A percentile compares a stretch with the other conserved stretches of the same genome.
phyloP scores from a whole-genome alignment of 2,888 invertebrate genomes.

The Clanis bilineata region DNA sequence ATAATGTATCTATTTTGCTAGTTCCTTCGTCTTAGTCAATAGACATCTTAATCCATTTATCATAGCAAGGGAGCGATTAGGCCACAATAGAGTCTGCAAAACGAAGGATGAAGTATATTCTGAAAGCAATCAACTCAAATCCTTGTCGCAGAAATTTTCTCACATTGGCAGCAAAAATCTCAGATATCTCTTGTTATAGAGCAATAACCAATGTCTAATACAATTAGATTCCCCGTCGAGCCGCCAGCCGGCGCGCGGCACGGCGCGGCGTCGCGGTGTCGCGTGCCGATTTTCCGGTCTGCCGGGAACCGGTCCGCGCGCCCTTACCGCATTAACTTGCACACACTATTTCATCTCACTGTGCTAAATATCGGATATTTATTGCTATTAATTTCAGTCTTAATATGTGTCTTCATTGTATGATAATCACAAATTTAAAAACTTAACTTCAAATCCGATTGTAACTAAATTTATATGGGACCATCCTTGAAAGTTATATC shows the following conservation, averaged over 20 bases:
- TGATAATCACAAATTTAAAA: too few relatives aligned
- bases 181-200: slow-evolving; percentile 10
- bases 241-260: background rate
- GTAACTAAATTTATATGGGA: too few relatives aligned
- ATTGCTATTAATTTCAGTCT: slow-evolving; percentile 11
- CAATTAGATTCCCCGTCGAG: slow-evolving; percentile 24
- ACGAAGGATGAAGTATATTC: too few relatives aligned
- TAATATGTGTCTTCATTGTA: background rate
- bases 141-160: background rate
- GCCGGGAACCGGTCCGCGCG: slow-evolving; percentile 47
- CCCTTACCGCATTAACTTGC: slow-evolving; percentile 34
- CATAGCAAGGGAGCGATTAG: too few relatives aligned
- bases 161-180: background rate
- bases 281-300: slow-evolving; percentile 56
- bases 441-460: too few relatives aligned
- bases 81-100: too few relatives aligned
- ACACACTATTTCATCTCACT: slow-evolving; percentile 10
- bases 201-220: slow-evolving; percentile 22
- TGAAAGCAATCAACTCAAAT: too few relatives aligned
- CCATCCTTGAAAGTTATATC: too few relatives aligned
- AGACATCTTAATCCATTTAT: too few relatives aligned
- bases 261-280: slow-evolving; percentile 33
- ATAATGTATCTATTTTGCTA: too few relatives aligned
- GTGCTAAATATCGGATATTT: slow-evolving; percentile 13
- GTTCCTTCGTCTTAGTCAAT: too few relatives aligned